Conservation (phyloP, 2,797 vertebrate species). For the Neosilurus hyrtlii region DNA sequence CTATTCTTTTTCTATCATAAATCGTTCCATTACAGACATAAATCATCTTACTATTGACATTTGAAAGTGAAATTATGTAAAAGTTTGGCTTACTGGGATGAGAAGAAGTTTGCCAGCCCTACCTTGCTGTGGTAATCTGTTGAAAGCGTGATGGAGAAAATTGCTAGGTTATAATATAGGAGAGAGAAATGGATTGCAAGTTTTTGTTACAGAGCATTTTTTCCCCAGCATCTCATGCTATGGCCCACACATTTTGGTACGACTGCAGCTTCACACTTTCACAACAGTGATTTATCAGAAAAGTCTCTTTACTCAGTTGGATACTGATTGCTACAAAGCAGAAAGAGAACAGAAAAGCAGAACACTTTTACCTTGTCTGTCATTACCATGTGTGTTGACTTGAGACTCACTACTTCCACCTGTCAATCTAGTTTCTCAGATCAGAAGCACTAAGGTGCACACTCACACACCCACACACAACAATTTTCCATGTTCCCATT, state of each 20-base stretch:
- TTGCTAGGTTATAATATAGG: background rate
- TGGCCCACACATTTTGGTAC: background rate
- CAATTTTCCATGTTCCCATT: conserved; percentile 3
- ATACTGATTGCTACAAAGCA: conserved; percentile 17
- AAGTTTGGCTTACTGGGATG: background rate
- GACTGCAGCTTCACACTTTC: conserved; percentile 23
- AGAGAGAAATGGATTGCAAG: background rate
- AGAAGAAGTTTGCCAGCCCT: background rate
- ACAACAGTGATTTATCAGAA: conserved; percentile 54
- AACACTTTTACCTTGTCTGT: conserved; percentile 8
- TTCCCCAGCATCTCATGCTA: background rate
- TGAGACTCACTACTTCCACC: background rate
- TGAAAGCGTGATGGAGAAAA: background rate
- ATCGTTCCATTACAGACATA: background rate
- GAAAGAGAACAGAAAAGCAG: conserved; percentile 1
- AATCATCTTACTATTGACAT: background rate
- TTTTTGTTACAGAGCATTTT: conserved; percentile 12
- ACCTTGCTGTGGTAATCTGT: background rate
- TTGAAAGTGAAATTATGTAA: conserved; percentile 1
- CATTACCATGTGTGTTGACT: background rate
- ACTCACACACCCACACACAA: background rate
- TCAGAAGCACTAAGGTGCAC: background rate
- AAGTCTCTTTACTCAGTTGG: conserved; percentile 55
- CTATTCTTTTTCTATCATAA: background rate
- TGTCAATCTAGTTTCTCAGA: conserved; percentile 15